A percentile compares a stretch with the other conserved stretches of the same genome.
phyloP scores from a whole-genome alignment of 2,113 vertebrate species.

The Sander lucioperca region DNA sequence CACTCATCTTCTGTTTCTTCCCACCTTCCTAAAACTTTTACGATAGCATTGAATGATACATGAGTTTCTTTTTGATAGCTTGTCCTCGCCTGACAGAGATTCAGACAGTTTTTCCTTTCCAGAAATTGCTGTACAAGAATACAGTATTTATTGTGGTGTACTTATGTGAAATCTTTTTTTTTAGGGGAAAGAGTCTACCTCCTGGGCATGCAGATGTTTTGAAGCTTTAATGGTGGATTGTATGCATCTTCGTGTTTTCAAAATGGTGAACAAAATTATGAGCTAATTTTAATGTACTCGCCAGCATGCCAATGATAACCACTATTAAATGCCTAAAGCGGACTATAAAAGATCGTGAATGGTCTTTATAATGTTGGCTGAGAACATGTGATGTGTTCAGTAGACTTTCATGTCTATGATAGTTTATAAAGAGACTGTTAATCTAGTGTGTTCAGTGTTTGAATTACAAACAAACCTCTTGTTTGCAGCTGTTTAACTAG shows the following conservation, averaged over 20 bases:
- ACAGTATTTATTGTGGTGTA: constrained; percentile 17
- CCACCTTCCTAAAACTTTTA: constrained; percentile 70
- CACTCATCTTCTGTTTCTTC: constrained; percentile 55
- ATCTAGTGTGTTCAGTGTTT: constrained; percentile 15
- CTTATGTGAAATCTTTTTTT: background rate
- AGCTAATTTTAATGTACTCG: constrained; percentile 8
- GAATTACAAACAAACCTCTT: constrained; percentile 17
- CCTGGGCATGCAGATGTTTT: constrained; percentile 16
- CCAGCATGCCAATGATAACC: constrained; percentile 8
- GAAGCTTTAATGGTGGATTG: background rate
- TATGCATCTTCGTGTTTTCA: constrained; percentile 8
- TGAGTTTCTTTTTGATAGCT: constrained; percentile 72
- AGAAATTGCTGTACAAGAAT: constrained; percentile 46
- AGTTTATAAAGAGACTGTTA: constrained; percentile 20
- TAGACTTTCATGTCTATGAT: background rate
- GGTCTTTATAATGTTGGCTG: background rate
- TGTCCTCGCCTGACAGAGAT: constrained; percentile 59
- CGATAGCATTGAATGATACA: constrained; percentile 76
- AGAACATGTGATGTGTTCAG: constrained; percentile 8
- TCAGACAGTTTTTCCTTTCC: constrained; percentile 34
- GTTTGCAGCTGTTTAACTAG: constrained; percentile 41
- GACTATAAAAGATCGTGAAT: constrained; percentile 25
- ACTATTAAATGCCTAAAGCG: constrained; percentile 5
- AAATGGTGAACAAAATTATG: constrained; percentile 17
- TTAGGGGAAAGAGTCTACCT: constrained; percentile 1